Conservation (phyloP, 1,140 invertebrate species). For the Drosophila leontia region DNA sequence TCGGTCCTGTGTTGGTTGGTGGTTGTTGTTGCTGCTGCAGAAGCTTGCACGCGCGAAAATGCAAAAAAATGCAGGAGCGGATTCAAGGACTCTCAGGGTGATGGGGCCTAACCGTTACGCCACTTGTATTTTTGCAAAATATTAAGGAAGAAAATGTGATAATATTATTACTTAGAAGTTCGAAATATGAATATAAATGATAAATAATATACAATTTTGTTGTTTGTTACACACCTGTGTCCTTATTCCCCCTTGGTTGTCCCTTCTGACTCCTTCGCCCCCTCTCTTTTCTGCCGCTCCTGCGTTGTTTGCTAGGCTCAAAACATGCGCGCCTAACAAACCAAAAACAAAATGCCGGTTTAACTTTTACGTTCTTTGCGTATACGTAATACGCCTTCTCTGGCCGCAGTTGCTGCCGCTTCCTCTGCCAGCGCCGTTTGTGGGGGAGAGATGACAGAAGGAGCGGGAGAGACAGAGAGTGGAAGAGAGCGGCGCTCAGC, state of each 20-base stretch:
- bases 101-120: background rate
- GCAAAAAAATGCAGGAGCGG: constrained; percentile 43
- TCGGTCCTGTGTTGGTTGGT: constrained; percentile 4
- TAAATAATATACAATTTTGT: background rate
- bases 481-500: constrained; percentile 50
- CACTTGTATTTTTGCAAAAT: background rate
- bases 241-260: background rate
- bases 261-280: too few species aligned
- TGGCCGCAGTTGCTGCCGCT: background rate
- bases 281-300: background rate
- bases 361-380: constrained; percentile 66
- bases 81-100: constrained; percentile 15
- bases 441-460: constrained; percentile 20
- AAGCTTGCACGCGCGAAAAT: constrained; percentile 45
- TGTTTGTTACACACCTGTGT: constrained; percentile 9
- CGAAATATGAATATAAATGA: background rate
- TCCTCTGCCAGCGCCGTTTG: constrained; percentile 16
- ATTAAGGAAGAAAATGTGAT: background rate
- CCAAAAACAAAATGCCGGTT: constrained; percentile 63
- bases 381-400: constrained; percentile 65
- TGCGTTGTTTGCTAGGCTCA: constrained; percentile 24
- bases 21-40: constrained; percentile 21
- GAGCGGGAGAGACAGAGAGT: constrained; percentile 31
- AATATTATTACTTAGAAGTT: background rate
- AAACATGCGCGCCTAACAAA: constrained; percentile 64